A percentile compares a stretch with the other conserved stretches of the same genome.
These are phyloP conservation scores for Nemapogon koenigi DNA, from an alignment of 2,888 invertebrate genomes.

Conservation along the genomic window DNA sequence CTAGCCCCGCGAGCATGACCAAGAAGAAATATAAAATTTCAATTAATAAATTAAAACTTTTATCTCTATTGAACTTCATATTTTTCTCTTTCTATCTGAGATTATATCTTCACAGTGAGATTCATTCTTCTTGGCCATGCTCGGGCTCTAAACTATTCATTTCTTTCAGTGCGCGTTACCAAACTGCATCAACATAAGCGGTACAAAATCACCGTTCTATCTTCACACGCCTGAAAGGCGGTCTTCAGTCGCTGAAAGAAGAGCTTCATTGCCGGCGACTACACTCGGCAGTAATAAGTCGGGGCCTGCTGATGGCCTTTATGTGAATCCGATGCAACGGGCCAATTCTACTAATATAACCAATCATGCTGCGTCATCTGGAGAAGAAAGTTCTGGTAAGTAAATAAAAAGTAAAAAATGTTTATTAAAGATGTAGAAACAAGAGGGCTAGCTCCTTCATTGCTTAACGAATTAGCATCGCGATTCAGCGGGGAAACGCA, in stretches of 20 bases:
- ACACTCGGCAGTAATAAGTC: slow-evolving; percentile 39
- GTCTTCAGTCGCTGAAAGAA: slow-evolving; percentile 33
- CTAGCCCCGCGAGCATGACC: too few species aligned
- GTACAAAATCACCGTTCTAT: slow-evolving; percentile 71
- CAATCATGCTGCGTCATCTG: slow-evolving; percentile 46
- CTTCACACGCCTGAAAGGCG: slow-evolving; percentile 72
- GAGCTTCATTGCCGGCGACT: slow-evolving; percentile 49
- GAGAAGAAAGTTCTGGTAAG: slow-evolving; percentile 53
- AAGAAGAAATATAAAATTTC: too few species aligned
- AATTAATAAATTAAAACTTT: too few species aligned
- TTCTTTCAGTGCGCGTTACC: slow-evolving; percentile 59
- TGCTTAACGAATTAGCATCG: too few species aligned
- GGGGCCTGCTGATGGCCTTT: slow-evolving; percentile 78
- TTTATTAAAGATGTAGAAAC: too few species aligned
- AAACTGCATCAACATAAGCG: slow-evolving; percentile 56
- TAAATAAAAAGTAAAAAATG: too few species aligned
- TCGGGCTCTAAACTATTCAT: background rate
- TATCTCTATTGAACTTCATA: too few species aligned
- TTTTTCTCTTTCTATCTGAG: too few species aligned
- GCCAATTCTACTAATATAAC: slow-evolving; percentile 30
- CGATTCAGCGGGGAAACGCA: too few species aligned
- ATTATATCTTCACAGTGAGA: too few species aligned
- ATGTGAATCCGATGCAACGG: slow-evolving; percentile 82
- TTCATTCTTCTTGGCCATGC: too few species aligned
- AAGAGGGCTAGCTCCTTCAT: too few species aligned